Conservation (phyloP, 2,113 vertebrate genomes). For the Chroicocephalus ridibundus region DNA sequence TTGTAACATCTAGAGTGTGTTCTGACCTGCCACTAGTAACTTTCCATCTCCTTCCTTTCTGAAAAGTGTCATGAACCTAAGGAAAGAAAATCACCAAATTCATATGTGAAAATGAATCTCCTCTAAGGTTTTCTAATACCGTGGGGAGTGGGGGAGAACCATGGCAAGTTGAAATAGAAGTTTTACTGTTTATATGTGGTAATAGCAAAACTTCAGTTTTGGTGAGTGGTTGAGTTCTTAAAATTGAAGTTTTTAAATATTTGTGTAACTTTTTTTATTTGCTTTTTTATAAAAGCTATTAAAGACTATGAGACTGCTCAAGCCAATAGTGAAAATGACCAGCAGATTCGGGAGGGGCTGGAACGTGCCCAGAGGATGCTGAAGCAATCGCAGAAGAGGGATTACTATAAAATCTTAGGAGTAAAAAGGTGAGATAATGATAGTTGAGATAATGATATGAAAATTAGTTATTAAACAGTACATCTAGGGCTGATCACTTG, state of each 20-base stretch:
- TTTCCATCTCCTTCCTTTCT: background rate
- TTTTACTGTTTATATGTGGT: background rate
- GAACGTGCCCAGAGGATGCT: constrained; percentile 91
- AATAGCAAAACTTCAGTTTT: background rate
- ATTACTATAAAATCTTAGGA: constrained; percentile 98
- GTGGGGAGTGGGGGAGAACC: too few relatives aligned
- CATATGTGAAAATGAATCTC: background rate
- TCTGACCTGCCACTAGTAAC: background rate
- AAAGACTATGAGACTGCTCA: constrained; percentile 90
- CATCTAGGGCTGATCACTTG: background rate
- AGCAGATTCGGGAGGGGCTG: constrained; percentile 90
- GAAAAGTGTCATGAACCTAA: background rate
- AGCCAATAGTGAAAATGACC: constrained; percentile 90
- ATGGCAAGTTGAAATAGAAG: background rate
- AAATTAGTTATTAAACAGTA: background rate
- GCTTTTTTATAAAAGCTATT: constrained; percentile 79
- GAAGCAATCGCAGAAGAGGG: constrained; percentile 94
- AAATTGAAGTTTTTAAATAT: background rate
- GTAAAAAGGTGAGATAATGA: constrained; percentile 88
- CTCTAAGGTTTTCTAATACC: background rate
- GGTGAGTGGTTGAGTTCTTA: background rate
- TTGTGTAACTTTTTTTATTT: background rate
- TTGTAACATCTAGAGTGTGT: background rate
- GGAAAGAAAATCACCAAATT: background rate
- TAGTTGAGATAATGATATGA: background rate